Percentiles rank a stretch among this genome's conserved stretches.
These are phyloP conservation scores for Halictus ligatus DNA, from an alignment of 2,888 invertebrate genomes.

Conservation along the genomic window DNA sequence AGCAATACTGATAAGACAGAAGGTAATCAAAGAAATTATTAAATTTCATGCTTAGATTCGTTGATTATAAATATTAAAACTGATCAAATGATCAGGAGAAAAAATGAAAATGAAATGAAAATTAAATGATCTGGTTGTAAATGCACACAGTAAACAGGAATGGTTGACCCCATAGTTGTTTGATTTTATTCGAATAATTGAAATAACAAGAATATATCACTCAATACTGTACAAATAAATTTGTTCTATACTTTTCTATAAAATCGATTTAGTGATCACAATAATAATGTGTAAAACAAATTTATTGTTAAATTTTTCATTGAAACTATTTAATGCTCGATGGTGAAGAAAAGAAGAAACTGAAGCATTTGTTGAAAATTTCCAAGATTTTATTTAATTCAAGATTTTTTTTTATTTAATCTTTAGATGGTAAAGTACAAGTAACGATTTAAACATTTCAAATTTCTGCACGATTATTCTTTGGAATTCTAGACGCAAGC, in stretches of 20 bases:
- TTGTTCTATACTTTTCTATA: background rate
- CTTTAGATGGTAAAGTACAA: background rate
- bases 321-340: background rate
- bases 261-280: background rate
- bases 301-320: background rate
- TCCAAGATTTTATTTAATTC: background rate
- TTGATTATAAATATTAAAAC: background rate
- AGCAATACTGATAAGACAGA: background rate
- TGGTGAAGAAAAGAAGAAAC: background rate
- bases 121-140: background rate
- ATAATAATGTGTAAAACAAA: background rate
- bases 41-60: background rate
- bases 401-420: background rate
- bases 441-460: background rate
- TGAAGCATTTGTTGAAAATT: background rate
- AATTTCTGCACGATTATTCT: background rate
- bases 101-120: too few species aligned
- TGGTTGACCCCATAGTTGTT: background rate
- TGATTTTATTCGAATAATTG: background rate
- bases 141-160: background rate
- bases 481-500: background rate
- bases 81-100: too few species aligned
- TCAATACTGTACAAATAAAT: background rate
- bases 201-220: background rate
- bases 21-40: background rate